Evolutionary conservation across 2,888 invertebrate species (phyloP), one percentile per base, ranked within the genome.

Genomic region (Netelia virgata): DNA sequence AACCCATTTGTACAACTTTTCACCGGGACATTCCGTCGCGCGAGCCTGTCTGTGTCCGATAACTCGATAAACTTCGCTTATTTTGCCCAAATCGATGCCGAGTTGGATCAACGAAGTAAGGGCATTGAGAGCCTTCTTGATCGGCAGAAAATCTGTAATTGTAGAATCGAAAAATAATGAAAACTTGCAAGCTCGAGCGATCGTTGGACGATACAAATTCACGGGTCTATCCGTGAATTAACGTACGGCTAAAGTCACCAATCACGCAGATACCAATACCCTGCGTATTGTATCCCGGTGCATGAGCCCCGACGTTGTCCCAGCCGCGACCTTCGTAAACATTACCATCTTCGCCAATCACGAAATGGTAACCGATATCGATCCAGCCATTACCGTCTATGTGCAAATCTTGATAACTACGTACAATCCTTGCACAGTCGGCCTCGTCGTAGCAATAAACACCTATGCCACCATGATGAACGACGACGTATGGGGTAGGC

Each of bases 281-380:
- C 76, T 92, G 92, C 3, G 85, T 89, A 86, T 93, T 95, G 91
- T 94, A 94, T 82, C 90, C 92, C 16, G 92, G 91, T 11, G 92
- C 88, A 72, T 92, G 92, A 1, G 92, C 92, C 0, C 95, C 95
- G 1, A 93, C 91, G 8, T 90, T 89, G 75, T 94, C 91, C 94
- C 94, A 94, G 1, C 94, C 94, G 1, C 94, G 91, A 9, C 94
- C 94, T 83, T 93, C 93, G 87, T 94, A 94, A 11, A 92, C 91
- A 20, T 92, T 92, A 0, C 95, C 95, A 86, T 95, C 95, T 53
- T 94, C 94, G 3, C 95, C 95, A 53, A 95, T 92, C 16, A 95
- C 86, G 84, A 94, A 95, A 82, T 93, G 94, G 85, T 93, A 93
- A 3, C 93, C 94, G 63, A 94, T 93, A 63, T 94, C 94, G 64